Evolutionary conservation across 1,140 invertebrate genomes (phyloP).

Genomic region (Goniozus legneri): DNA sequence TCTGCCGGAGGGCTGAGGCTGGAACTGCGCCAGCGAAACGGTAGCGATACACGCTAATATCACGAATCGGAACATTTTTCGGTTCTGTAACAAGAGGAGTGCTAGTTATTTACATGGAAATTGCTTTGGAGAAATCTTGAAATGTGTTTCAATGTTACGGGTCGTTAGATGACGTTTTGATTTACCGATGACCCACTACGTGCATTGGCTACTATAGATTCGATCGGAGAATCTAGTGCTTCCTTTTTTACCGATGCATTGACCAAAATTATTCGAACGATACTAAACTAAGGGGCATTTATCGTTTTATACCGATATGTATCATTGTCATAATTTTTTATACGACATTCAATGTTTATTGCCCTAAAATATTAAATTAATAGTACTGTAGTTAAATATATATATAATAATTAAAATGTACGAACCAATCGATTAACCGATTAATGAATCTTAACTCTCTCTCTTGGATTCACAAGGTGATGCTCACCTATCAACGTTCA

Average conservation of each 20-base stretch:
- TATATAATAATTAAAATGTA: not conserved
- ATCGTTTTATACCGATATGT: not conserved
- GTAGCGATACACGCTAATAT: conserved; percentile 42
- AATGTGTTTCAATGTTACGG: not conserved
- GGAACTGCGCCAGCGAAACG: conserved; percentile 62
- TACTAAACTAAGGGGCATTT: not conserved
- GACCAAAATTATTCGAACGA: conserved; percentile 4
- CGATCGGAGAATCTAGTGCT: no score
- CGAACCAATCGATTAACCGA: not conserved
- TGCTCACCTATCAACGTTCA: conserved; percentile 44
- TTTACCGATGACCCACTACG: not conserved
- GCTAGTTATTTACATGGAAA: conserved; percentile 1
- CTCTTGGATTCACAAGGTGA: conserved; percentile 5
- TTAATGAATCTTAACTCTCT: not conserved
- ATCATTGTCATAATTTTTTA: no score
- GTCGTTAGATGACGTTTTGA: conserved; percentile 1
- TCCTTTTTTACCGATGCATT: no score
- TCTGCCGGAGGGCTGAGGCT: conserved; percentile 58
- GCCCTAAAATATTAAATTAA: not conserved
- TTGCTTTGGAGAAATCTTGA: not conserved
- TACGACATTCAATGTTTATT: no score
- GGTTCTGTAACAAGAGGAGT: not conserved
- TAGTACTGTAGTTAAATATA: not conserved
- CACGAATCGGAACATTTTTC: conserved; percentile 51
- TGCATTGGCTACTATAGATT: no score